Percentiles rank a stretch among this genome's conserved stretches.
These are phyloP conservation scores for Chionis minor DNA, from an alignment of 2,113 vertebrate species.

Conservation along the genomic window DNA sequence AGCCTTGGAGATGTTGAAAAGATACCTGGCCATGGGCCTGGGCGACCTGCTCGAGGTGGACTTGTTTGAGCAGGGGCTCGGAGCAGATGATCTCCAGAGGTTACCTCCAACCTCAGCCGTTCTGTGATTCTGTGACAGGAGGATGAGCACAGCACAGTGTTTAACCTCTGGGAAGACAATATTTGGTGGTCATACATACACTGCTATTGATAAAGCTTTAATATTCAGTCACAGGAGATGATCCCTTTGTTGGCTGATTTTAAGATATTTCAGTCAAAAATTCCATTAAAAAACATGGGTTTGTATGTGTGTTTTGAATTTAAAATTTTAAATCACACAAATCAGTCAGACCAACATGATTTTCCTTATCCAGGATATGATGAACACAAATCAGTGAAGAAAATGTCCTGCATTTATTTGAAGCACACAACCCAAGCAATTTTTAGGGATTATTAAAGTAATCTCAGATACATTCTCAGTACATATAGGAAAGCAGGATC, in stretches of 20 bases:
- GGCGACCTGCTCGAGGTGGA: neutral
- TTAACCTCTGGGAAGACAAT: neutral
- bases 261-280: neutral
- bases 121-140: neutral
- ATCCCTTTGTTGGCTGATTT: neutral
- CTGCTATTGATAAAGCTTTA: neutral
- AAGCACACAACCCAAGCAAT: neutral
- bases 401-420: neutral
- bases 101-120: neutral
- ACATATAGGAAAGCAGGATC: neutral
- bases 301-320: neutral
- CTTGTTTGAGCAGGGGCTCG: neutral
- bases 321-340: neutral
- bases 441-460: conserved; percentile 7
- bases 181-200: neutral
- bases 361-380: neutral
- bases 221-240: neutral
- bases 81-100: neutral
- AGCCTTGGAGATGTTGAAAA: neutral
- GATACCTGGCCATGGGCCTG: neutral
- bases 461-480: neutral
- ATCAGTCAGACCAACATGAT: neutral
- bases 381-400: neutral
- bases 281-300: neutral
- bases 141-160: neutral